Percentiles rank a stretch among this genome's conserved stretches.
Evolutionary conservation across 2,113 vertebrate genomes (phyloP).

Genomic region (Tor tambroides): DNA sequence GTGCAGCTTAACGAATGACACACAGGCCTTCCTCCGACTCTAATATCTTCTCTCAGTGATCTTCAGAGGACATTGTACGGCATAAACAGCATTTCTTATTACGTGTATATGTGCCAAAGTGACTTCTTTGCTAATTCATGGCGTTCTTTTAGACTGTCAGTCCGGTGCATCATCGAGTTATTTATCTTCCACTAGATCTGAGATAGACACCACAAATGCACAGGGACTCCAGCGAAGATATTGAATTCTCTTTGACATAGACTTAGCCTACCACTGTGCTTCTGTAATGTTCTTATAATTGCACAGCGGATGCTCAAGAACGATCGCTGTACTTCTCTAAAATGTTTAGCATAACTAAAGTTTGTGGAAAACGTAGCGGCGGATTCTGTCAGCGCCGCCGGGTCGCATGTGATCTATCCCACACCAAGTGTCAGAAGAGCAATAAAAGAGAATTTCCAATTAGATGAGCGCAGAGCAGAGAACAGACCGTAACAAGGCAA

Average conservation of each 20-base stretch:
- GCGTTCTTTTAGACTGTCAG: neutral
- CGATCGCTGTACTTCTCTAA: neutral
- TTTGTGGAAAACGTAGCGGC: neutral
- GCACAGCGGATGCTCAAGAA: neutral
- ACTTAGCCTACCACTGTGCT: neutral
- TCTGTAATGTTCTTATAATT: neutral
- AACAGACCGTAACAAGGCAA: slow-evolving; percentile 5
- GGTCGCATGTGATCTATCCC: neutral
- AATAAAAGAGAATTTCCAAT: slow-evolving; percentile 15
- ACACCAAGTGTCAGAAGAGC: slow-evolving; percentile 3
- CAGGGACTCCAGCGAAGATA: neutral
- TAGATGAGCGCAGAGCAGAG: neutral
- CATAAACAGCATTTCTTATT: slow-evolving; percentile 25
- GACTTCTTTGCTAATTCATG: slow-evolving; percentile 7
- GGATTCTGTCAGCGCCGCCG: neutral
- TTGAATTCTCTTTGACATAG: neutral
- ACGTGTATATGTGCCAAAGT: neutral
- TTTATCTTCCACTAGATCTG: neutral
- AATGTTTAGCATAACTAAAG: slow-evolving; percentile 9
- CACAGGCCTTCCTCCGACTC: neutral
- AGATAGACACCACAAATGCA: neutral
- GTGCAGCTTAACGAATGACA: neutral
- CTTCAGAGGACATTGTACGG: neutral
- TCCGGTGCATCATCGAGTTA: neutral
- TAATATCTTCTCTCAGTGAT: neutral